Conservation (phyloP, 1,140 invertebrate genomes). For the Euschistus heros region DNA sequence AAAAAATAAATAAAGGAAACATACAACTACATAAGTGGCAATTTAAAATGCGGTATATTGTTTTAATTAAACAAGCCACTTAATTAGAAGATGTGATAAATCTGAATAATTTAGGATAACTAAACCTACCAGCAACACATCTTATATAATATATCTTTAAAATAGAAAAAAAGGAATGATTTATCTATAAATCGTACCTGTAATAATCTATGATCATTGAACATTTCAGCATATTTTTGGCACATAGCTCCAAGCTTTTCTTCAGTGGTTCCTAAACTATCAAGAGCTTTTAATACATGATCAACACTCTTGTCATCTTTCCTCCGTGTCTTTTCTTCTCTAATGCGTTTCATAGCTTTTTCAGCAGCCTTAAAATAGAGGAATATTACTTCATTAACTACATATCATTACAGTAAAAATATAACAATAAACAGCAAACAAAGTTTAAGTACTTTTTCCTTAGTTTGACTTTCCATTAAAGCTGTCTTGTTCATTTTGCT, state of each 20-base stretch:
- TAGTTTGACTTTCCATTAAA: constrained; percentile 10
- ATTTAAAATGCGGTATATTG: no score
- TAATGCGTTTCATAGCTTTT: constrained; percentile 15
- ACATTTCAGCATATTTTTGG: constrained; percentile 64
- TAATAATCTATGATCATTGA: constrained; percentile 62
- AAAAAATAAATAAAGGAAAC: no score
- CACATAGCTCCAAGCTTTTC: constrained; percentile 63
- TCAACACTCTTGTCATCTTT: constrained; percentile 50
- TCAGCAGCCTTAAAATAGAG: background rate
- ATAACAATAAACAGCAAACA: no score
- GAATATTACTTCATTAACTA: background rate
- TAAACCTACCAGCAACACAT: background rate
- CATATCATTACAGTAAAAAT: no score
- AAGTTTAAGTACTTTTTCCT: constrained; percentile 2
- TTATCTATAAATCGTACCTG: constrained; percentile 40
- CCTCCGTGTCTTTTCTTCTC: constrained; percentile 35
- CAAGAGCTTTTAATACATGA: constrained; percentile 59
- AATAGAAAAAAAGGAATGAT: constrained; percentile 1
- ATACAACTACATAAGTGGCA: no score
- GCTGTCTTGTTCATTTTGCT: constrained; percentile 1
- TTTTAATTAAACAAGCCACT: no score
- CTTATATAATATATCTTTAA: background rate
- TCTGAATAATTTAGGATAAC: no score
- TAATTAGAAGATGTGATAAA: no score
- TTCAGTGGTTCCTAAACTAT: constrained; percentile 52